These are phyloP conservation scores for Hyles euphorbiae DNA, from an alignment of 1,140 invertebrate genomes.

Conservation along the genomic window DNA sequence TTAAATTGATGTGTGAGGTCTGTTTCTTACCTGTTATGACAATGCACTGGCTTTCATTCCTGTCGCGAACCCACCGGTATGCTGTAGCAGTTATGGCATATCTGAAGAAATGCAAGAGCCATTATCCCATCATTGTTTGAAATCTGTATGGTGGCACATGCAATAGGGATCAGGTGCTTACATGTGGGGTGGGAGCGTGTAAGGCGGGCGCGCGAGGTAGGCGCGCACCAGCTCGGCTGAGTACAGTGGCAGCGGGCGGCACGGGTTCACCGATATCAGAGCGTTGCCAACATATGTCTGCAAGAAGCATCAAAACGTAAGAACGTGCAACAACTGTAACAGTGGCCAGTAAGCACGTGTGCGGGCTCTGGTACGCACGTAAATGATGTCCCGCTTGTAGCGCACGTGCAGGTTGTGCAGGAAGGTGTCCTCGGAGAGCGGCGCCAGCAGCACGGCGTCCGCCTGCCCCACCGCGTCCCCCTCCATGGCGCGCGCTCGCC, in stretches of 20 bases:
- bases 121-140: too few relatives aligned
- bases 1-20: too few relatives aligned
- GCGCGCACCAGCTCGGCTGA: slow-evolving; percentile 85
- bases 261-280: slow-evolving; percentile 87
- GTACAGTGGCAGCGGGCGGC: slow-evolving; percentile 86
- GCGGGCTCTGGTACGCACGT: slow-evolving; percentile 75
- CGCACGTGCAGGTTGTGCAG: slow-evolving; percentile 85
- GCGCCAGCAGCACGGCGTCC: slow-evolving; percentile 85
- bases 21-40: slow-evolving; percentile 79
- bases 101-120: slow-evolving; percentile 59
- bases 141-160: too few relatives aligned
- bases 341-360: background rate
- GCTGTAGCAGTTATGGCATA: slow-evolving; percentile 88
- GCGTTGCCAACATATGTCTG: slow-evolving; percentile 88
- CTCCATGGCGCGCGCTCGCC: slow-evolving; percentile 32
- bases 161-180: slow-evolving; percentile 70
- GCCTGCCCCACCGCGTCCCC: slow-evolving; percentile 79
- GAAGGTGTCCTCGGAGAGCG: slow-evolving; percentile 85
- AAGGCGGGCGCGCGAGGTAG: slow-evolving; percentile 86
- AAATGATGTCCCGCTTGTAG: slow-evolving; percentile 87
- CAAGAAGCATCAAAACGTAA: slow-evolving; percentile 11
- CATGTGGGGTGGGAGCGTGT: slow-evolving; percentile 94
- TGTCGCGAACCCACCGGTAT: slow-evolving; percentile 83
- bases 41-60: slow-evolving; percentile 87
- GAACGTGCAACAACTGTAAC: background rate